A percentile compares a stretch with the other conserved stretches of the same genome.
Conservation (phyloP, 2,797 vertebrate species). For the Acipenser transmontanus region DNA sequence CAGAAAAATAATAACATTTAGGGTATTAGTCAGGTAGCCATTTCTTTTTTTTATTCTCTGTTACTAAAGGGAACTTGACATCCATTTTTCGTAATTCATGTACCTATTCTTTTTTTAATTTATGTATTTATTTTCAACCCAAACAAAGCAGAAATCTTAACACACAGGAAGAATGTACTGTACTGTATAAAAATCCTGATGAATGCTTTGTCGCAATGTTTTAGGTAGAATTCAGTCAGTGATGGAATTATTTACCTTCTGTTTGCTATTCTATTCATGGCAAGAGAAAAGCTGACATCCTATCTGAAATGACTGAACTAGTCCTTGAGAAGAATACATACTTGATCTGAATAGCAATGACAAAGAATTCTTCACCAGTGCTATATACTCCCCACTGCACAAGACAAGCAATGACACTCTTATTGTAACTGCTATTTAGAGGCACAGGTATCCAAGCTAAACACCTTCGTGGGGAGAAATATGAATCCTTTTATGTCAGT, state of each 20-base stretch:
- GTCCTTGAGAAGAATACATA: constrained; percentile 4
- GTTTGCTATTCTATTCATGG: constrained; percentile 7
- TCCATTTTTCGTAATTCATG: too few relatives aligned
- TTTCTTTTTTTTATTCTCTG: too few relatives aligned
- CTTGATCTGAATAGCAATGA: constrained; percentile 12
- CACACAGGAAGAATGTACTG: too few relatives aligned
- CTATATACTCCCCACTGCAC: neutral
- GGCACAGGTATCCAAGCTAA: too few relatives aligned
- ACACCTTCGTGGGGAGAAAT: too few relatives aligned
- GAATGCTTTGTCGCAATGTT: neutral
- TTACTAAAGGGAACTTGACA: too few relatives aligned
- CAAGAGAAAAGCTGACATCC: constrained; percentile 9
- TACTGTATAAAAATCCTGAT: neutral
- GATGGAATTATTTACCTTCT: neutral
- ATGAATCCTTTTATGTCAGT: too few relatives aligned
- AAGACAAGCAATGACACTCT: neutral
- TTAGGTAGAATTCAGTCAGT: neutral
- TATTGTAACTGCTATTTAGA: neutral
- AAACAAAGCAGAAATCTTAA: too few relatives aligned
- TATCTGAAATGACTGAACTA: constrained; percentile 9
- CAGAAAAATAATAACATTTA: too few relatives aligned
- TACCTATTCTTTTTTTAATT: too few relatives aligned
- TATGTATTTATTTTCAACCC: too few relatives aligned
- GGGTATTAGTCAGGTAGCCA: too few relatives aligned
- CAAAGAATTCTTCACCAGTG: neutral